phyloP scores from a whole-genome alignment of 2,113 vertebrate genomes.

The Polypterus bichir region DNA sequence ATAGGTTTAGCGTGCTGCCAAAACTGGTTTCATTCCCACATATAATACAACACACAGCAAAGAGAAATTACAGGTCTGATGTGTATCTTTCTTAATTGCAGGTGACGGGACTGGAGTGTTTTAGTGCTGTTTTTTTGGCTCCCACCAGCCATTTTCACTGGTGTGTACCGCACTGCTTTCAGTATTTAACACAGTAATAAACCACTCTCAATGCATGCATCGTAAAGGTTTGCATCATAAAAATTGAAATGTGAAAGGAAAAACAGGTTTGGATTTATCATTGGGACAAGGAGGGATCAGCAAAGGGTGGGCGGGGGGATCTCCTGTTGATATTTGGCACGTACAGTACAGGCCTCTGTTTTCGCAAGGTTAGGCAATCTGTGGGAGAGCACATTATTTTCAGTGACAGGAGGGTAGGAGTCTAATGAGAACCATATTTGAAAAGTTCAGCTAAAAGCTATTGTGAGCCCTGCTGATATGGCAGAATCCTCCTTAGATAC shows the following conservation, averaged over 20 bases:
- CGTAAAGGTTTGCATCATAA: too few species aligned
- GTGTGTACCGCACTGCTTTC: too few species aligned
- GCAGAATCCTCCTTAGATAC: neutral
- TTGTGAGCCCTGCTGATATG: neutral
- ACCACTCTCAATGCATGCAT: too few species aligned
- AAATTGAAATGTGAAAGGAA: too few species aligned
- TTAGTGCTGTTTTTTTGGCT: too few species aligned
- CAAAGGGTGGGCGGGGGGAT: too few species aligned
- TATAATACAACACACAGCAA: neutral
- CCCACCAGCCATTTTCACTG: too few species aligned
- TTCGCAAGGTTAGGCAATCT: conserved; percentile 6
- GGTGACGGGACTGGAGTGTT: too few species aligned
- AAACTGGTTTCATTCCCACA: neutral
- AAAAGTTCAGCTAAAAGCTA: neutral
- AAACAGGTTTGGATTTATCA: too few species aligned
- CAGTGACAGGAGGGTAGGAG: conserved; percentile 5
- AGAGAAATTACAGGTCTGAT: neutral
- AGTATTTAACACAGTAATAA: too few species aligned
- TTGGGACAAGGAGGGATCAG: too few species aligned
- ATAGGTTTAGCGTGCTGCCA: neutral
- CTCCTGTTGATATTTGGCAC: neutral
- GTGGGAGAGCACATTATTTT: conserved; percentile 8
- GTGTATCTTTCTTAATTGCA: too few species aligned
- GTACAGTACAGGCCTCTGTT: neutral
- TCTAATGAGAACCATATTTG: conserved; percentile 5